Evolutionary conservation across 23 tunicate species (phyloP).

Genomic region (Aplidium turbinatum): DNA sequence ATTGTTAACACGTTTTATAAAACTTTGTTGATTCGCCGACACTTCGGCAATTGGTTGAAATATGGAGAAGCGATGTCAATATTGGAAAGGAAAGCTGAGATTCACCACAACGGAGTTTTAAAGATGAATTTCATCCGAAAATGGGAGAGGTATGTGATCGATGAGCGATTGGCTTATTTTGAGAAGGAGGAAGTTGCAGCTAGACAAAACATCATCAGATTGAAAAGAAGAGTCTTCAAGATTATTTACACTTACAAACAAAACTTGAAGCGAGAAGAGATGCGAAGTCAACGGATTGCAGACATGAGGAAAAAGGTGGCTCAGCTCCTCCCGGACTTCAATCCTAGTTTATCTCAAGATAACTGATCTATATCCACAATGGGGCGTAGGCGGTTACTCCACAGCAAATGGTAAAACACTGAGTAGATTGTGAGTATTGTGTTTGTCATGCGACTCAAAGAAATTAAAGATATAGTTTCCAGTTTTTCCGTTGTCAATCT

Average conservation of each 20-base stretch:
- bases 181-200: slow-evolving; percentile 46
- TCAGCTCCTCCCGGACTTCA: slow-evolving; percentile 57
- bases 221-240: slow-evolving; percentile 39
- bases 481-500: too few species aligned
- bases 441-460: too few species aligned
- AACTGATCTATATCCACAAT: too few species aligned
- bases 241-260: slow-evolving; percentile 33
- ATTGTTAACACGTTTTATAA: slow-evolving; percentile 21
- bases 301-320: slow-evolving; percentile 68
- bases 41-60: slow-evolving; percentile 47
- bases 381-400: too few species aligned
- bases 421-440: too few species aligned
- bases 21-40: slow-evolving; percentile 20
- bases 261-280: slow-evolving; percentile 23
- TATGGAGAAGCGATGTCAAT: slow-evolving; percentile 76
- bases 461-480: too few species aligned
- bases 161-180: slow-evolving; percentile 46
- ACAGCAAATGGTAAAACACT: too few species aligned
- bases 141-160: slow-evolving; percentile 45
- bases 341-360: slow-evolving; percentile 13
- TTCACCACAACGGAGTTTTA: slow-evolving; percentile 25
- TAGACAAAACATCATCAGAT: slow-evolving; percentile 30
- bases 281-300: slow-evolving; percentile 32
- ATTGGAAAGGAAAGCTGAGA: slow-evolving; percentile 57
- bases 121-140: neutral